Conservation (phyloP, 2,113 vertebrate species). For the Chroicocephalus ridibundus region DNA sequence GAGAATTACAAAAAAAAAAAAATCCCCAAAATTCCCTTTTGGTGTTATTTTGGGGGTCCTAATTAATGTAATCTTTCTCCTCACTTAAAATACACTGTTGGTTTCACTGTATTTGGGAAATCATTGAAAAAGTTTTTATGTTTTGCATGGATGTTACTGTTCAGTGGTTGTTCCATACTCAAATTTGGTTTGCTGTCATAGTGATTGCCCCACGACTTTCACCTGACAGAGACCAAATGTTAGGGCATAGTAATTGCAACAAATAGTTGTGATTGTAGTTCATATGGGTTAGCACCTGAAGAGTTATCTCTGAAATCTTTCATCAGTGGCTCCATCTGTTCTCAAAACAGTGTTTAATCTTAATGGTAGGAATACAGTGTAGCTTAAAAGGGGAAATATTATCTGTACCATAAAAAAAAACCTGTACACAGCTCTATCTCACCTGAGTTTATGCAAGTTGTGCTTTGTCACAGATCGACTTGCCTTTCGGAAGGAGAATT, state of each 20-base stretch:
- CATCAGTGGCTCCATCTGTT: not conserved
- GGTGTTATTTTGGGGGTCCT: not conserved
- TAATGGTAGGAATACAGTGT: not conserved
- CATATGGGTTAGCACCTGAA: not conserved
- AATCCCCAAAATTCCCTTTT: no score
- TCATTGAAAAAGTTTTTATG: not conserved
- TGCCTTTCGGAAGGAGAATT: not conserved
- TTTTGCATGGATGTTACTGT: accelerated
- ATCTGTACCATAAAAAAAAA: not conserved
- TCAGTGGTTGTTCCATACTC: accelerated
- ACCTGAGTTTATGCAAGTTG: not conserved
- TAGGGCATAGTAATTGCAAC: not conserved
- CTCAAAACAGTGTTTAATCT: not conserved
- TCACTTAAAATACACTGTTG: accelerated
- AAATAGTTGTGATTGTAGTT: not conserved
- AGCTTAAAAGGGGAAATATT: not conserved
- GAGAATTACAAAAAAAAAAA: not conserved
- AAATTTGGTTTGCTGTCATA: accelerated
- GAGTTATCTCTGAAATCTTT: not conserved
- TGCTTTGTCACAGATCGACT: accelerated
- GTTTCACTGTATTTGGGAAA: not conserved
- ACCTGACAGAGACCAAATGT: no score
- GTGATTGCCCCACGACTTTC: accelerated
- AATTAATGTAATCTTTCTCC: not conserved
- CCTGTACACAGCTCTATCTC: not conserved